Evolutionary conservation across 2,113 vertebrate genomes (phyloP).

Genomic region (Odontophorus gujanensis): DNA sequence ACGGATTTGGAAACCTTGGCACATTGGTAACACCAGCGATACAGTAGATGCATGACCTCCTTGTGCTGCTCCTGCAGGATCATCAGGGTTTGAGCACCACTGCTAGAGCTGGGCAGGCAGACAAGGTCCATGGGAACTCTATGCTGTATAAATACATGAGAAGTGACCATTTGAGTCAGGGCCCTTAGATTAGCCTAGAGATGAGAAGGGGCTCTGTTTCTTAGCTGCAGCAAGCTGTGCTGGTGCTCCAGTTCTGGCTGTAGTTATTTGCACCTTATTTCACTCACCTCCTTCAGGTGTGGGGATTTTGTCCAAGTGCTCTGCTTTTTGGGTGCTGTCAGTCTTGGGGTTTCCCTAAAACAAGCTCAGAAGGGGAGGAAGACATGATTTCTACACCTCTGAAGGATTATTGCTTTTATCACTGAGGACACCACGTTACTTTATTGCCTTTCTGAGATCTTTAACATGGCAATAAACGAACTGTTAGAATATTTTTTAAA

Average conservation of each 20-base stretch:
- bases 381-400: neutral
- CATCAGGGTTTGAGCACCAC: neutral
- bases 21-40: neutral
- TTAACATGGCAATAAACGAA: conserved; percentile 46
- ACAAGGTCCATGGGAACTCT: neutral
- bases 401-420: conserved; percentile 36
- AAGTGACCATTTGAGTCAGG: accelerated
- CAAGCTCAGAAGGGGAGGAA: neutral
- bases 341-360: neutral
- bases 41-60: neutral
- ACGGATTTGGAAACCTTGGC: neutral
- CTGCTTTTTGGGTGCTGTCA: neutral
- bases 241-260: neutral
- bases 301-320: neutral
- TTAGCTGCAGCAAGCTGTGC: neutral
- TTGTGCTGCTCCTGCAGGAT: accelerated
- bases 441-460: conserved; percentile 55
- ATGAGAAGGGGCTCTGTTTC: neutral
- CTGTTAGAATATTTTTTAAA: conserved; percentile 66
- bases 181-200: neutral
- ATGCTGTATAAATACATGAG: neutral
- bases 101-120: neutral
- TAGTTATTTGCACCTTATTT: neutral
- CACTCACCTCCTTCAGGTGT: neutral
- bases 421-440: neutral